Base-by-base conservation (phyloP, 64 coral and sea anemone genomes). In the Acropora tenuis region DNA sequence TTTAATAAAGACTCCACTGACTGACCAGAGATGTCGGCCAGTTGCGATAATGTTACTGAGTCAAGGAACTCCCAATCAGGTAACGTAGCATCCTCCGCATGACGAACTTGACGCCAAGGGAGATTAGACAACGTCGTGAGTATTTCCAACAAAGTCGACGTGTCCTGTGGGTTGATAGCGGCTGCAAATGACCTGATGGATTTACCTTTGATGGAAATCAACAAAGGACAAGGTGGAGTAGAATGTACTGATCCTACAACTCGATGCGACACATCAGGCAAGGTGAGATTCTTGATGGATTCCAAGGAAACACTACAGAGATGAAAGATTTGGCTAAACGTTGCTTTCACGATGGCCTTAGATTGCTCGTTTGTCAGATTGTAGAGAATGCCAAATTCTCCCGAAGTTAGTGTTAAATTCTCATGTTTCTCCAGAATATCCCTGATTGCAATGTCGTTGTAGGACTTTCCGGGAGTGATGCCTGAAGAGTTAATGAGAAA, bases 11-110 rank as follows among this genome's bases (percentile, higher is more conserved):
- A 13, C 15, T 55, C 72, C 18, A 83, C 52, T 11, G 9, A 74
- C 61, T n/a, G 43, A n/a, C 74, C 65, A 67, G 87, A 66, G 10
- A 94, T 90, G 30, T 72, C 57, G 2, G 88, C 81, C 4, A 92
- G 74, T 8, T 91, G 30, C 44, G 68, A 8, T 47, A 97, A 16
- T 45, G 57, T 94, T 19, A 91, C 78, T 48, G 75, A 78, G 13
- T 94, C 95, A 1, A 94, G 2, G 59, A 85, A 83, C 53, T 97
- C 95, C 95, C 95, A 97, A 8, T 97, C 92, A 17, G 88, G 15
- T 68, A 84, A 8, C 57, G 78, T 43, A 1, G 74, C 89, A 77
- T 48, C 47, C 8, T 79, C 68, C 16, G 71, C 6, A 67, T 71
- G 60, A 18, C 58, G 46, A 7, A 79, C 75, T 74, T 86, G 79